Conservation (phyloP, 2,888 invertebrate genomes). For the Tiliacea citrago region DNA sequence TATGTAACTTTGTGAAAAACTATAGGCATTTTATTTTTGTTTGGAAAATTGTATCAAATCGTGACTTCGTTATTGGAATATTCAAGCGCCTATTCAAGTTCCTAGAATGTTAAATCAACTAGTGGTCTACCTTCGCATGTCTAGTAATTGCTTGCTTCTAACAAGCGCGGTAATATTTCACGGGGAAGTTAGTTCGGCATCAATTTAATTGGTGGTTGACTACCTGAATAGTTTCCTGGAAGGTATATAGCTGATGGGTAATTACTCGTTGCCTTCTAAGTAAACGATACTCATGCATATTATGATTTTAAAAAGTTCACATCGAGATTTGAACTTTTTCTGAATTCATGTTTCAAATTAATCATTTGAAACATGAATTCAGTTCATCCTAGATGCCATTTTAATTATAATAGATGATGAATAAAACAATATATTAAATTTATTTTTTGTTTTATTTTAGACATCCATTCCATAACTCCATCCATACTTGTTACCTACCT, state of each 20-base stretch:
- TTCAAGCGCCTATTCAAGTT: neutral
- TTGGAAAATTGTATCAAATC: neutral
- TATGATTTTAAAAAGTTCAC: neutral
- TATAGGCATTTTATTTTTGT: neutral
- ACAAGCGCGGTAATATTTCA: slow-evolving; percentile 25
- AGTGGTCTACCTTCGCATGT: slow-evolving; percentile 44
- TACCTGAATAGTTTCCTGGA: neutral
- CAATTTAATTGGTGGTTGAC: slow-evolving; percentile 39
- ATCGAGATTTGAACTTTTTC: neutral
- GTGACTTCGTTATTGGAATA: slow-evolving; percentile 4
- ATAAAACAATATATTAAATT: too few species aligned
- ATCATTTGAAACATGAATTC: too few species aligned
- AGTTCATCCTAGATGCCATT: too few species aligned
- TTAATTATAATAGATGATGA: too few species aligned
- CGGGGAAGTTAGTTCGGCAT: slow-evolving; percentile 26
- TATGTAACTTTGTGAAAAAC: neutral
- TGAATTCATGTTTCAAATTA: too few species aligned
- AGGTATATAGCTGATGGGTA: neutral
- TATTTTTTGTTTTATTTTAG: too few species aligned
- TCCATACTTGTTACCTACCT: too few species aligned
- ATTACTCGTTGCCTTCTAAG: neutral
- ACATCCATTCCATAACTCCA: too few species aligned
- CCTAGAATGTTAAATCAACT: slow-evolving; percentile 47
- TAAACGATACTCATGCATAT: neutral
- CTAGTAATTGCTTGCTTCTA: slow-evolving; percentile 41